phyloP scores from a whole-genome alignment of 2,113 vertebrate genomes.

The Eurypyga helias region DNA sequence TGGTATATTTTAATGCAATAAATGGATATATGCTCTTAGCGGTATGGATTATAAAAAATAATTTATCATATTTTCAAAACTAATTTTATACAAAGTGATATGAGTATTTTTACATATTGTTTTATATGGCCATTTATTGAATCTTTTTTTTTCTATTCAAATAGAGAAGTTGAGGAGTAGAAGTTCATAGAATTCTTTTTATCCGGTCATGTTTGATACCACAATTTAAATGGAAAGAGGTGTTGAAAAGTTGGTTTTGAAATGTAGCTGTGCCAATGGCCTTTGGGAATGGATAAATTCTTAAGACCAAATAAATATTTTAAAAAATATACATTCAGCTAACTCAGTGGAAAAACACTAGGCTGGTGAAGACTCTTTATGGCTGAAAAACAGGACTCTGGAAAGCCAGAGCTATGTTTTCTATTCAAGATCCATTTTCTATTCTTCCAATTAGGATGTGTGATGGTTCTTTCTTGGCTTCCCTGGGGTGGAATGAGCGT shows the following conservation, averaged over 20 bases:
- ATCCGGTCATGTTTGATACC: not conserved
- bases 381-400: not conserved
- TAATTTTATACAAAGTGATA: not conserved
- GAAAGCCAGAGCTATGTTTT: not conserved
- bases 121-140: not conserved
- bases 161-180: not conserved
- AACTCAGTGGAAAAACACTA: not conserved
- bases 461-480: not conserved
- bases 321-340: not conserved
- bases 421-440: not conserved
- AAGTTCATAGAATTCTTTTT: not conserved
- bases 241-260: not conserved
- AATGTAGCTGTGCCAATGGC: not conserved
- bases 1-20: not conserved
- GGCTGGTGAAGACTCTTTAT: not conserved
- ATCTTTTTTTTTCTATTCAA: not conserved
- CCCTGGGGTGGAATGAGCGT: too few species aligned
- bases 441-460: not conserved
- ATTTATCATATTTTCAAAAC: not conserved
- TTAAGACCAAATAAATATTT: not conserved
- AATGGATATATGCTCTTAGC: not conserved
- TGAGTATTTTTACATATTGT: not conserved
- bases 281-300: not conserved
- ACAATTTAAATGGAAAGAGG: not conserved
- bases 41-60: not conserved